A percentile compares a stretch with the other conserved stretches of the same genome.
Evolutionary conservation across 2,888 invertebrate species (phyloP).

Genomic region (Thecocarcelia acutangulata): DNA sequence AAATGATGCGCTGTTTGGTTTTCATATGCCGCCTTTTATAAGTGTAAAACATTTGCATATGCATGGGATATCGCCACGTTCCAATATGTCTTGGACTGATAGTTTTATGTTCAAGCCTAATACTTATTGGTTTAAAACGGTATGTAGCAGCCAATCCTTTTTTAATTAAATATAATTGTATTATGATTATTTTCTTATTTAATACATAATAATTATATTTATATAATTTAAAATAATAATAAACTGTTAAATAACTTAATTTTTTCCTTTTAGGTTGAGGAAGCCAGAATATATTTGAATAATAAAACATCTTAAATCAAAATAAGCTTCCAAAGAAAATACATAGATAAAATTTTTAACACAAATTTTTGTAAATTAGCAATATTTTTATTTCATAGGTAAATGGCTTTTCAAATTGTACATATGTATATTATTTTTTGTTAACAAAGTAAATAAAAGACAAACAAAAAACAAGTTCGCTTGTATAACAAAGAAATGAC

Average conservation of each 20-base stretch:
- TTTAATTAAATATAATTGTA: no score
- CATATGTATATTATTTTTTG: no score
- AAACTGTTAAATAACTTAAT: not conserved
- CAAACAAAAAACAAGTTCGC: not conserved
- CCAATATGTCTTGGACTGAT: constrained; percentile 86
- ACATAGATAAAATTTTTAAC: not conserved
- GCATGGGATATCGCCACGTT: constrained; percentile 91
- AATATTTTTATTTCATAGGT: constrained; percentile 6
- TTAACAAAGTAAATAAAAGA: not conserved
- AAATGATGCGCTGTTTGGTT: constrained; percentile 86
- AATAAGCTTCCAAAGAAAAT: constrained; percentile 1
- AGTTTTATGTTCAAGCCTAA: constrained; percentile 87
- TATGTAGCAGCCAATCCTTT: no score
- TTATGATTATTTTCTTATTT: no score
- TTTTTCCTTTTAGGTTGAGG: constrained; percentile 47
- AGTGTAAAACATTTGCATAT: constrained; percentile 90
- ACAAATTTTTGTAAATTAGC: constrained; percentile 1
- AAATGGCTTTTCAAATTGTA: not conserved
- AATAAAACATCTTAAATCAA: constrained; percentile 41
- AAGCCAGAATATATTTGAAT: constrained; percentile 55
- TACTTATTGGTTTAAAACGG: constrained; percentile 91
- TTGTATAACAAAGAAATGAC: not conserved
- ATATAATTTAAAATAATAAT: no score
- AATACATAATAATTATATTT: not conserved
- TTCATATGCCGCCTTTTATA: constrained; percentile 95